These are phyloP conservation scores for Xiphophorus couchianus DNA, from an alignment of 2,113 vertebrate genomes.

Conservation along the genomic window DNA sequence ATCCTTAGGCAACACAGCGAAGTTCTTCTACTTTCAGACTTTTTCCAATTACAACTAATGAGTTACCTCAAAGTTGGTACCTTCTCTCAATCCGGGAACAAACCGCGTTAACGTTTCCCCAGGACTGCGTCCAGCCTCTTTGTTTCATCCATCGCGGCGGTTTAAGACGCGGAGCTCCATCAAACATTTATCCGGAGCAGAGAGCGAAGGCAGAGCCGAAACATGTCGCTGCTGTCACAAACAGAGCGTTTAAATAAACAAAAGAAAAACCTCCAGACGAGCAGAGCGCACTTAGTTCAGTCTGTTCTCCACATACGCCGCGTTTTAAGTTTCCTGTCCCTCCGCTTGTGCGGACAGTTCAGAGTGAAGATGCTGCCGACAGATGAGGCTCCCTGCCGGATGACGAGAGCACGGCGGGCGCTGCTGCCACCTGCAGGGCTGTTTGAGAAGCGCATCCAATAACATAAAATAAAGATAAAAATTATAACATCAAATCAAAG, in stretches of 20 bases:
- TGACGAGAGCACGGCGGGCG: background rate
- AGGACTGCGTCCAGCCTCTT: slow-evolving; percentile 43
- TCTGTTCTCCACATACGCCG: background rate
- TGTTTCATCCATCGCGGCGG: slow-evolving; percentile 48
- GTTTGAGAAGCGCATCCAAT: slow-evolving; percentile 27
- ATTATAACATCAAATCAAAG: background rate
- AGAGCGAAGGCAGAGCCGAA: background rate
- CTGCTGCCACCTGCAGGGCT: slow-evolving; percentile 54
- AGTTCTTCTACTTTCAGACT: background rate
- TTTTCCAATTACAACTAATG: background rate
- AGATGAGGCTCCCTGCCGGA: background rate
- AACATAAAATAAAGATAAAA: no score
- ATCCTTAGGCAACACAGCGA: background rate
- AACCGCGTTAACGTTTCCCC: background rate
- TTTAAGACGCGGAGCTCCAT: slow-evolving; percentile 25
- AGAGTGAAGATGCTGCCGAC: slow-evolving; percentile 29
- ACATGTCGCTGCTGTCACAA: background rate
- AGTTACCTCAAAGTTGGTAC: background rate
- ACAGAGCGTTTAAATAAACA: no score
- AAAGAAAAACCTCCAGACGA: background rate
- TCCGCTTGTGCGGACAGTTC: slow-evolving; percentile 21
- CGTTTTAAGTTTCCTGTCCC: slow-evolving; percentile 31
- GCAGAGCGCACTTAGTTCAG: background rate
- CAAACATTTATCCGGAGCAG: slow-evolving; percentile 30
- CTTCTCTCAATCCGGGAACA: background rate